Percentiles rank a stretch among this genome's conserved stretches.
These are phyloP conservation scores for Geotrypetes seraphini DNA, from an alignment of 2,797 vertebrate genomes.

Conservation along the genomic window DNA sequence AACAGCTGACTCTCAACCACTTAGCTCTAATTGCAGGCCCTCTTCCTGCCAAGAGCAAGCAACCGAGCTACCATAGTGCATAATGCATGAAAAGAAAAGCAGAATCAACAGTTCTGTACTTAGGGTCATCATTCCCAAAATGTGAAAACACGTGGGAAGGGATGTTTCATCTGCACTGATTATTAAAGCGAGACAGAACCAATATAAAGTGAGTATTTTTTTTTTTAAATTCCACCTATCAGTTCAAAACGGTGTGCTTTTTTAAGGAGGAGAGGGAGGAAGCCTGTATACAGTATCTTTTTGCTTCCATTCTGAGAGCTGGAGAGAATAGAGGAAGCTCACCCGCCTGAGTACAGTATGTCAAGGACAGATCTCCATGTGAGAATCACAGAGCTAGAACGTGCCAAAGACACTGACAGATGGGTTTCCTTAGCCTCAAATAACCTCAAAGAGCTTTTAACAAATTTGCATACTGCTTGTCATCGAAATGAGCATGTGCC, in stretches of 20 bases:
- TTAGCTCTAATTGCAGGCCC: not conserved
- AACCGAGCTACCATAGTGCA: not conserved
- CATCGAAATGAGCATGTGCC: constrained; percentile 43
- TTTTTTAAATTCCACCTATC: not conserved
- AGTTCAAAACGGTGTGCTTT: not conserved
- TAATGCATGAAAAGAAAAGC: not conserved
- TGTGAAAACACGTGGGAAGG: too few species aligned
- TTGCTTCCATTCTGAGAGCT: constrained; percentile 24
- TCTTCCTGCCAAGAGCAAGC: constrained; percentile 11
- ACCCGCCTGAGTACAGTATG: constrained; percentile 33
- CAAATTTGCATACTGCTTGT: constrained; percentile 53
- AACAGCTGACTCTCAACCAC: constrained; percentile 1
- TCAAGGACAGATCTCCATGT: constrained; percentile 51
- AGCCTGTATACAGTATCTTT: not conserved
- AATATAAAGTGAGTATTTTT: not conserved
- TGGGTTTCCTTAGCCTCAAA: constrained; percentile 52
- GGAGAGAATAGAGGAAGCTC: constrained; percentile 18
- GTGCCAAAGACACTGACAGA: constrained; percentile 56
- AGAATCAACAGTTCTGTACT: not conserved
- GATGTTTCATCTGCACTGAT: too few species aligned
- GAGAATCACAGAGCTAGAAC: constrained; percentile 35
- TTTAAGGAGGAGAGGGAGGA: not conserved
- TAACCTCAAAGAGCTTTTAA: constrained; percentile 57
- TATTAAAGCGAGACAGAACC: not conserved
- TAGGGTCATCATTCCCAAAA: not conserved